Conservation (phyloP, 2,113 vertebrate genomes). For the Beaufortia kweichowensis region DNA sequence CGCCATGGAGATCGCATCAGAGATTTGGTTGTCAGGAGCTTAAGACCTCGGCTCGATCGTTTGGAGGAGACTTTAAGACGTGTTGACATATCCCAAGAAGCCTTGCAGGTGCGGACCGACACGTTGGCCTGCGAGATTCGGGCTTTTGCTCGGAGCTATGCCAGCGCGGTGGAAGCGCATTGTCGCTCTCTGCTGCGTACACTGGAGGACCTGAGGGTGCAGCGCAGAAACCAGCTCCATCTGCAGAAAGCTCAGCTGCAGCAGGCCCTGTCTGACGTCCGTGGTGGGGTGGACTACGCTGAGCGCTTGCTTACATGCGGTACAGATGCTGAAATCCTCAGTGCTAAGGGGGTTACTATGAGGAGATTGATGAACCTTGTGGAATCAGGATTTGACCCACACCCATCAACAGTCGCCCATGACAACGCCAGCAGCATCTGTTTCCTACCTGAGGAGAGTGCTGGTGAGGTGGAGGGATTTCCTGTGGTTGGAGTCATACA, state of each 20-base stretch:
- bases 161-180: constrained; percentile 81
- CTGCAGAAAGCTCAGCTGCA: constrained; percentile 85
- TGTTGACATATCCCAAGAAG: constrained; percentile 66
- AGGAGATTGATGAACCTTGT: constrained; percentile 77
- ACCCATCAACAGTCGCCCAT: constrained; percentile 54
- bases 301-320: constrained; percentile 80
- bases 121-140: constrained; percentile 73
- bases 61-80: constrained; percentile 75
- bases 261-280: constrained; percentile 83
- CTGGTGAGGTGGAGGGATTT: constrained; percentile 79
- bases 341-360: constrained; percentile 79
- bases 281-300: constrained; percentile 79
- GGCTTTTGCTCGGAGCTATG: constrained; percentile 76
- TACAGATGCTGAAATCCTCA: constrained; percentile 84
- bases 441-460: constrained; percentile 78
- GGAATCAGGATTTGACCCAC: constrained; percentile 63
- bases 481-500: constrained; percentile 82
- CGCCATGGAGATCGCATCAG: constrained; percentile 78
- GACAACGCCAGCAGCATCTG: constrained; percentile 71
- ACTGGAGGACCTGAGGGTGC: constrained; percentile 78
- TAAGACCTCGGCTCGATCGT: constrained; percentile 72
- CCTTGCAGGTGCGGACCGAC: constrained; percentile 65
- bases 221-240: constrained; percentile 80
- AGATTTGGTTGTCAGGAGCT: constrained; percentile 70
- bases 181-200: constrained; percentile 78